These are phyloP conservation scores for Bombylius discolor DNA, from an alignment of 2,888 invertebrate species.

Conservation along the genomic window DNA sequence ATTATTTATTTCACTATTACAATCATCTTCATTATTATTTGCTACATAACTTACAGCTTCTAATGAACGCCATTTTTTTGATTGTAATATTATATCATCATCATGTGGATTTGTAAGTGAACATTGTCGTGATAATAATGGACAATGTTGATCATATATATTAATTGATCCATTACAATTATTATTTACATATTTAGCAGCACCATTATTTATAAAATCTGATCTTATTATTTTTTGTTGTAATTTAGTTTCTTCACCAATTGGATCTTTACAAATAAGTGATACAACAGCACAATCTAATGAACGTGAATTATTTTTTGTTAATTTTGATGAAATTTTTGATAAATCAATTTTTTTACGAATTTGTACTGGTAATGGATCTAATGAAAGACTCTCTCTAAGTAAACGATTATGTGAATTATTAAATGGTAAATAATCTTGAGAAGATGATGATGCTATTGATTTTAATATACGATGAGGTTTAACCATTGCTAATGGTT, in stretches of 20 bases:
- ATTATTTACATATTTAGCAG: slow-evolving; percentile 31
- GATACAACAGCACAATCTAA: slow-evolving; percentile 26
- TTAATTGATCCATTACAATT: slow-evolving; percentile 35
- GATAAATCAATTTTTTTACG: slow-evolving; percentile 23
- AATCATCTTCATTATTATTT: slow-evolving; percentile 30
- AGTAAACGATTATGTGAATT: slow-evolving; percentile 20
- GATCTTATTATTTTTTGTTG: not conserved
- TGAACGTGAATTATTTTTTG: slow-evolving; percentile 33
- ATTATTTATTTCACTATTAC: slow-evolving; percentile 21
- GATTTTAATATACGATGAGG: slow-evolving; percentile 43
- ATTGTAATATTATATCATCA: slow-evolving; percentile 37
- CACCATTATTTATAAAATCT: not conserved
- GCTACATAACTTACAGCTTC: slow-evolving; percentile 44
- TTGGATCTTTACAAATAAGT: slow-evolving; percentile 14
- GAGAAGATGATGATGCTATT: slow-evolving; percentile 23
- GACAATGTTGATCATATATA: slow-evolving; percentile 31
- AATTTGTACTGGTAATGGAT: slow-evolving; percentile 43
- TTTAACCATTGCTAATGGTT: slow-evolving; percentile 34
- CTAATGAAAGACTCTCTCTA: slow-evolving; percentile 51
- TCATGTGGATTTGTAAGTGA: slow-evolving; percentile 31
- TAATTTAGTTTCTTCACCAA: not conserved
- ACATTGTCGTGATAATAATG: slow-evolving; percentile 32
- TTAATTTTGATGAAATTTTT: slow-evolving; percentile 20
- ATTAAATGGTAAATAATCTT: slow-evolving; percentile 18
- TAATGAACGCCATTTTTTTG: slow-evolving; percentile 67